phyloP scores from a whole-genome alignment of 35 echinoderm and acorn worm species.

The Ptychodera flava region DNA sequence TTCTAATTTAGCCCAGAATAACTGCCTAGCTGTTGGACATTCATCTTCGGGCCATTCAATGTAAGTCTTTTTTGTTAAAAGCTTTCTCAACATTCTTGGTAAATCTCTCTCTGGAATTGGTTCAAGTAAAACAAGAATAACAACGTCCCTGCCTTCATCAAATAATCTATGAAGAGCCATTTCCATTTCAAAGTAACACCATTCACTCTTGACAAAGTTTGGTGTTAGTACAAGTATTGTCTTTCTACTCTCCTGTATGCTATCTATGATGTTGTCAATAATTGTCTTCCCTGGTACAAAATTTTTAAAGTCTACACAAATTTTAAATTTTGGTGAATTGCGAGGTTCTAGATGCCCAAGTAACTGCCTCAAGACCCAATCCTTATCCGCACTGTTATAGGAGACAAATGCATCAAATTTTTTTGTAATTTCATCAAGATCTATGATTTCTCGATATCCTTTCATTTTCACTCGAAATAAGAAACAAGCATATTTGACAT shows the following conservation, averaged over 20 bases:
- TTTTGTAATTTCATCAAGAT: not conserved
- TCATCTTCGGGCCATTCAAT: constrained; percentile 16
- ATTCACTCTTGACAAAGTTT: constrained; percentile 9
- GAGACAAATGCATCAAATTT: not conserved
- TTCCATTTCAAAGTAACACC: constrained; percentile 24
- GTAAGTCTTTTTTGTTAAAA: constrained; percentile 8
- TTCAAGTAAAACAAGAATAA: not conserved
- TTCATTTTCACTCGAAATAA: not conserved
- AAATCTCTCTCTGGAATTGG: not conserved
- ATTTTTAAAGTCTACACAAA: constrained; percentile 10
- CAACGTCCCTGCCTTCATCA: not conserved
- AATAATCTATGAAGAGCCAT: constrained; percentile 3
- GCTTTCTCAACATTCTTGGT: not conserved
- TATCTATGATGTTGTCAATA: not conserved
- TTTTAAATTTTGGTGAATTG: not conserved
- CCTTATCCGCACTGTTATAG: constrained; percentile 8
- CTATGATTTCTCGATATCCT: not conserved
- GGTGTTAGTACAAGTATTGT: not conserved
- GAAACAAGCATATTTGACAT: not conserved
- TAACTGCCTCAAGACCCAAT: not conserved
- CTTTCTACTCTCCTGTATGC: not conserved
- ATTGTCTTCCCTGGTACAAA: constrained; percentile 1
- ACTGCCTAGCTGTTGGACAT: not conserved
- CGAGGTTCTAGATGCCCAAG: not conserved
- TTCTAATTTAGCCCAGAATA: not conserved